Percentiles rank a stretch among this genome's conserved stretches.
phyloP scores from a whole-genome alignment of 2,113 vertebrate genomes.

The Catagonus wagneri region DNA sequence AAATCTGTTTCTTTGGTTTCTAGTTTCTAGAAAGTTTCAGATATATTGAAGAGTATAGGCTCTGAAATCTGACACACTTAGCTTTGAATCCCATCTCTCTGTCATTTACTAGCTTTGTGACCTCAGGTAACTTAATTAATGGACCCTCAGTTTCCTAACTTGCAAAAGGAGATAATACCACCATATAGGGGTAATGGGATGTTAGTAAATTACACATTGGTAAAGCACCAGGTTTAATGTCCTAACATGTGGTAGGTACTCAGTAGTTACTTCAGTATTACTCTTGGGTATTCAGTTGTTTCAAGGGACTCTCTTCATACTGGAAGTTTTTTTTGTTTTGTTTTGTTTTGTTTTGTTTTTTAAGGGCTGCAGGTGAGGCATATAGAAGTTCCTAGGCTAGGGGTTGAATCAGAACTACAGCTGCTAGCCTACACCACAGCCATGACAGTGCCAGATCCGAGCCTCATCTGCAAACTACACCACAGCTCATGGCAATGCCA shows the following conservation, averaged over 20 bases:
- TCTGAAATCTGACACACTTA: conserved; percentile 14
- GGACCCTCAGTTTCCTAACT: conserved; percentile 9
- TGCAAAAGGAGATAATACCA: neutral
- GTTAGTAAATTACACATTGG: neutral
- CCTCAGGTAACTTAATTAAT: neutral
- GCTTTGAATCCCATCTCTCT: neutral
- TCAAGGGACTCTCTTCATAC: neutral
- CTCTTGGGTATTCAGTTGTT: neutral
- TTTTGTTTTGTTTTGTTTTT: too few species aligned
- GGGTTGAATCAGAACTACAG: too few species aligned
- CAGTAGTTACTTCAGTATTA: neutral
- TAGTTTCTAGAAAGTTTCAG: neutral
- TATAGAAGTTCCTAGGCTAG: too few species aligned
- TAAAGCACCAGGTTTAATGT: neutral
- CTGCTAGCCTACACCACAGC: too few species aligned
- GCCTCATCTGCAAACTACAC: too few species aligned
- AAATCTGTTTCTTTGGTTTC: neutral
- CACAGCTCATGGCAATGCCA: too few species aligned
- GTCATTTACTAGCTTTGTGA: conserved; percentile 40
- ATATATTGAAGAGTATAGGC: neutral
- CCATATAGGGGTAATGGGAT: neutral
- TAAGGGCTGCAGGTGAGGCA: too few species aligned
- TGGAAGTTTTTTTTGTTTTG: neutral
- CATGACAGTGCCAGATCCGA: too few species aligned
- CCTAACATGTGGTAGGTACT: neutral